Conservation (phyloP, 2,888 invertebrate species). For the Anthophora plumipes region DNA sequence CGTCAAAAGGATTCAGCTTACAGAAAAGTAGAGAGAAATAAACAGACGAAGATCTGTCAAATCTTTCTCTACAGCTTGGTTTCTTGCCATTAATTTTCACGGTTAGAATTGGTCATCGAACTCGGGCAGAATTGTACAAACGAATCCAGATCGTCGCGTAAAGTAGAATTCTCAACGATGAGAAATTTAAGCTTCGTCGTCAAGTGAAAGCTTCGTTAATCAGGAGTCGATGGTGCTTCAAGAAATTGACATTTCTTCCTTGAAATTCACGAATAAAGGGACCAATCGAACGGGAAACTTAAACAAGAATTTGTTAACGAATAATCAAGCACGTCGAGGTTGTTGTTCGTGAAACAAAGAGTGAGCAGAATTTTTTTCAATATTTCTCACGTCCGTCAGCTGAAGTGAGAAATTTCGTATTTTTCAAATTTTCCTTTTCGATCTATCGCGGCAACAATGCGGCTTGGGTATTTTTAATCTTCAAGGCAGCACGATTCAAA, state of each 20-base stretch:
- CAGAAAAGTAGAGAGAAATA: too few relatives aligned
- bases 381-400: background rate
- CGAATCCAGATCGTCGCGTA: slow-evolving; percentile 3
- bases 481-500: background rate
- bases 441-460: background rate
- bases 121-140: slow-evolving; percentile 1
- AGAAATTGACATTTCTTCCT: slow-evolving; percentile 8
- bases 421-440: background rate
- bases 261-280: too few relatives aligned
- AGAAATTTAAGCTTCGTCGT: slow-evolving; percentile 22
- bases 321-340: too few relatives aligned
- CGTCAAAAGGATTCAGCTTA: too few relatives aligned
- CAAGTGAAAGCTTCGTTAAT: slow-evolving; percentile 5
- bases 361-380: background rate
- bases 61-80: slow-evolving; percentile 32
- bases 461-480: background rate
- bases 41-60: background rate
- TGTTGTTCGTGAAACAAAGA: too few relatives aligned
- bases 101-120: slow-evolving; percentile 25
- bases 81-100: slow-evolving; percentile 43
- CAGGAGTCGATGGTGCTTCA: background rate
- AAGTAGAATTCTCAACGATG: background rate
- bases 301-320: too few relatives aligned
- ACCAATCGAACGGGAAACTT: background rate
- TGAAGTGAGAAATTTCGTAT: too few relatives aligned